Conservation (phyloP, 2,113 vertebrate genomes). For the Campylomormyrus tamandua region DNA sequence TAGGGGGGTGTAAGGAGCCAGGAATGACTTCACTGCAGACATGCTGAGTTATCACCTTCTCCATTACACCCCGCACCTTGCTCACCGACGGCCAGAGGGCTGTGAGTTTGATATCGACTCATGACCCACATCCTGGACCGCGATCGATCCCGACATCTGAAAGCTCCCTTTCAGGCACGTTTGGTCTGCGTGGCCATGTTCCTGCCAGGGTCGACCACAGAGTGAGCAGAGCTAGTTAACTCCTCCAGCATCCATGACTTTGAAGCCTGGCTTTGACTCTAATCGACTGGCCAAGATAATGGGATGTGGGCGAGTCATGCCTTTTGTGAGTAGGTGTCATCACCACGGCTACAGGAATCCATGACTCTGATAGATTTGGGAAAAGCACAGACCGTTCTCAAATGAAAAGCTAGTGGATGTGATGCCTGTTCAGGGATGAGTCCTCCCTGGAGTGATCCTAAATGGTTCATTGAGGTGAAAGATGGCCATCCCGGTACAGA, state of each 20-base stretch:
- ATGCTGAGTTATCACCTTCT: not conserved
- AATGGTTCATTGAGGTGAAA: constrained; percentile 1
- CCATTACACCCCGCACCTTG: not conserved
- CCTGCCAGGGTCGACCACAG: not conserved
- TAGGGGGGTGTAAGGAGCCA: not conserved
- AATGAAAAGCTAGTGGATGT: constrained; percentile 21
- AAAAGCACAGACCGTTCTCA: constrained; percentile 18
- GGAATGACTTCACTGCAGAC: constrained; percentile 8
- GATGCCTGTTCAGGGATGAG: constrained; percentile 24
- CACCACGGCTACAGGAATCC: constrained; percentile 34
- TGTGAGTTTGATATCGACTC: constrained; percentile 10
- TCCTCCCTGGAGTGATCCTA: not conserved
- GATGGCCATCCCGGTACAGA: constrained; percentile 6
- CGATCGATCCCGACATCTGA: constrained; percentile 5
- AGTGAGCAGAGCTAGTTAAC: not conserved
- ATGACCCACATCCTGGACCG: constrained; percentile 19
- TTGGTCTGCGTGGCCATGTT: not conserved
- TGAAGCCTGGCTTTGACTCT: constrained; percentile 44
- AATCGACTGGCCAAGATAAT: constrained; percentile 47
- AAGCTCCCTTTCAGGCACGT: not conserved
- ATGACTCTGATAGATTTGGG: constrained; percentile 34
- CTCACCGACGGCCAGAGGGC: not conserved
- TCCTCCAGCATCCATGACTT: not conserved
- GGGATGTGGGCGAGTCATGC: constrained; percentile 40
- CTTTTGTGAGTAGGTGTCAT: constrained; percentile 41